Conservation (phyloP, 2,797 vertebrate genomes). For the Tadarida brasiliensis region DNA sequence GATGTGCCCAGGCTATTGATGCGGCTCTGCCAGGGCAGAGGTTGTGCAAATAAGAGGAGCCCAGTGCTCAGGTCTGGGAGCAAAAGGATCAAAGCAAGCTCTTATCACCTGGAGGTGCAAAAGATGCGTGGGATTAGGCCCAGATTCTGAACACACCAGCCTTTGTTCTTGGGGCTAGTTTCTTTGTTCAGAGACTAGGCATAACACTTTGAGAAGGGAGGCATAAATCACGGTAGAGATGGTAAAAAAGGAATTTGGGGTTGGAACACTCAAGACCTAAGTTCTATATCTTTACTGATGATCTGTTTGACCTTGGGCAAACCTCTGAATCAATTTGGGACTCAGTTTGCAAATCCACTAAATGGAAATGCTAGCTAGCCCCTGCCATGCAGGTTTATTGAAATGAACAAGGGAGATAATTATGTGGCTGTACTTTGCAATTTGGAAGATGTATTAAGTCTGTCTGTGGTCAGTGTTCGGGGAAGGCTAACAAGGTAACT, state of each 20-base stretch:
- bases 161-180: not conserved
- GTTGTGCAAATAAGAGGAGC: not conserved
- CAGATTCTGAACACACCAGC: not conserved
- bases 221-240: not conserved
- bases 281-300: not conserved
- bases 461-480: not conserved
- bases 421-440: not conserved
- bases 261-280: constrained; percentile 5
- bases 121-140: not conserved
- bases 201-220: not conserved
- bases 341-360: not conserved
- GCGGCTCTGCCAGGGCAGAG: not conserved
- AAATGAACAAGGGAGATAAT: not conserved
- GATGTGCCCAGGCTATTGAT: not conserved
- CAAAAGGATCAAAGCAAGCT: not conserved
- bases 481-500: not conserved
- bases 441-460: not conserved
- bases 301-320: not conserved
- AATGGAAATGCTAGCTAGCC: not conserved
- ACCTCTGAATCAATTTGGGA: not conserved
- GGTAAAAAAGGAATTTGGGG: not conserved
- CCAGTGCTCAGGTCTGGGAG: not conserved
- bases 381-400: not conserved
- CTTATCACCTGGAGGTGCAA: not conserved
- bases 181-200: not conserved